Conservation (phyloP, 2,888 invertebrate genomes). For the Parelbella ahira region DNA sequence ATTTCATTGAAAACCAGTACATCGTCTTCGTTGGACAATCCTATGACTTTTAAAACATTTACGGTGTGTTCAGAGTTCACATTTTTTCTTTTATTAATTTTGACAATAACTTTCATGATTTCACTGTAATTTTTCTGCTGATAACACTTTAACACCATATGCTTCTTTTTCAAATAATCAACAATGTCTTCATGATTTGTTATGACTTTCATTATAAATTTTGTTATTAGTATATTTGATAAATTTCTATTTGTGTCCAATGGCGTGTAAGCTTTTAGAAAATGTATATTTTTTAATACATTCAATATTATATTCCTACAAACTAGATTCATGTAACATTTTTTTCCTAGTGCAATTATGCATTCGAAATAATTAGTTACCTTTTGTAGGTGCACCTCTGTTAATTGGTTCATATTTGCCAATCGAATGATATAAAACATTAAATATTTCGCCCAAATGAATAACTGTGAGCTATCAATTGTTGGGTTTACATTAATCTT, state of each 20-base stretch:
- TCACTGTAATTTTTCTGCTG: conserved; percentile 76
- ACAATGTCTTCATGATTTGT: conserved; percentile 48
- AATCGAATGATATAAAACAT: conserved; percentile 60
- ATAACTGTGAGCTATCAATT: conserved; percentile 56
- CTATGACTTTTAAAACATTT: conserved; percentile 64
- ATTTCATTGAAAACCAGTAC: conserved; percentile 61
- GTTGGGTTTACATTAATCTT: conserved; percentile 40
- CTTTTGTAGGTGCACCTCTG: conserved; percentile 44
- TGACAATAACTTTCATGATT: conserved; percentile 66
- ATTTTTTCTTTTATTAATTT: conserved; percentile 62
- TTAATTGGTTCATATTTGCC: conserved; percentile 50
- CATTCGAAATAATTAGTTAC: conserved; percentile 51
- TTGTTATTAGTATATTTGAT: conserved; percentile 50
- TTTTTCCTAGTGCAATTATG: conserved; percentile 50
- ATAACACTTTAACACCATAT: conserved; percentile 67
- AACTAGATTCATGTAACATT: conserved; percentile 48
- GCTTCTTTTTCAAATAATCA: conserved; percentile 50
- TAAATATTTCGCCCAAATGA: conserved; percentile 66
- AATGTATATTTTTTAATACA: conserved; percentile 60
- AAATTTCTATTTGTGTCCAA: conserved; percentile 50
- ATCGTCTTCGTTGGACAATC: conserved; percentile 61
- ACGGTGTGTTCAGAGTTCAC: conserved; percentile 54
- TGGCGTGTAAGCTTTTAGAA: conserved; percentile 60
- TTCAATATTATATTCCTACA: conserved; percentile 52
- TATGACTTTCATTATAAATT: conserved; percentile 55